Conservation (phyloP, 2,888 invertebrate species). For the Odontocolon sp. region DNA sequence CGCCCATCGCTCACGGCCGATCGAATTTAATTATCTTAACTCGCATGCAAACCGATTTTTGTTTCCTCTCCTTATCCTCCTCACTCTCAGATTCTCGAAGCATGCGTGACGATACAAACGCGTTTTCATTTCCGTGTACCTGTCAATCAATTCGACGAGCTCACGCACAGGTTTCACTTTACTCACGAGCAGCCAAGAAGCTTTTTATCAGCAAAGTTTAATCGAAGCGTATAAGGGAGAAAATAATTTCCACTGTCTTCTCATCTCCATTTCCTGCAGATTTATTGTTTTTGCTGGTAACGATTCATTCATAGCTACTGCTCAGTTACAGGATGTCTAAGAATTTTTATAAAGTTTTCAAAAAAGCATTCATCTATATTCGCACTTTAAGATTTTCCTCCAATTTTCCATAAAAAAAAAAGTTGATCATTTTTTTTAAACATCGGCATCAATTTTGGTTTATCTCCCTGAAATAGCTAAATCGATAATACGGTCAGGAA, state of each 20-base stretch:
- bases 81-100: background rate
- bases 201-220: conserved; percentile 1
- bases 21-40: conserved; percentile 68
- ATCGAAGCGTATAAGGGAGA: background rate
- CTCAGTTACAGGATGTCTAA: no score
- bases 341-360: no score
- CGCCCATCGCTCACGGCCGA: conserved; percentile 51
- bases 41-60: conserved; percentile 52
- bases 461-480: conserved; percentile 29
- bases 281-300: no score
- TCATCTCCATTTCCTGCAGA: no score
- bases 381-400: no score
- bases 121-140: conserved; percentile 49
- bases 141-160: conserved; percentile 37
- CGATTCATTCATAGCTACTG: no score
- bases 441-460: no score
- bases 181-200: conserved; percentile 13
- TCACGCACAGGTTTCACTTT: conserved; percentile 44
- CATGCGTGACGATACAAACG: conserved; percentile 44
- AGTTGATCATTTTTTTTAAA: no score
- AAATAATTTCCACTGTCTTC: background rate
- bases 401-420: no score
- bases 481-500: conserved; percentile 20
- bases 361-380: no score
- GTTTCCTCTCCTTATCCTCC: conserved; percentile 15